phyloP scores from a whole-genome alignment of 2,113 vertebrate species.

The Nibea coibor region DNA sequence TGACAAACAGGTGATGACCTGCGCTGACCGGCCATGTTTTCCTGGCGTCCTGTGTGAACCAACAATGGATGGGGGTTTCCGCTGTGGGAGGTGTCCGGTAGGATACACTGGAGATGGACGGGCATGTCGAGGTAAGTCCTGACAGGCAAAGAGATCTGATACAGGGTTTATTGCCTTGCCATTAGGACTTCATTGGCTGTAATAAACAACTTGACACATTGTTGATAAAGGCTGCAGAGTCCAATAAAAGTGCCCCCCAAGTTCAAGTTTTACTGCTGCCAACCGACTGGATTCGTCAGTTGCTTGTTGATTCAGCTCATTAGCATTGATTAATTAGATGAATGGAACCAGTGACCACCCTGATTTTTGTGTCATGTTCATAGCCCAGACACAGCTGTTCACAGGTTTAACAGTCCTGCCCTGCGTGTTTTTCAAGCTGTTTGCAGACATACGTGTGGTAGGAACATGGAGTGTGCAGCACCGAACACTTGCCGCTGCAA shows the following conservation, averaged over 20 bases:
- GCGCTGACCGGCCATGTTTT: slow-evolving; percentile 75
- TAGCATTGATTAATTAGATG: not conserved
- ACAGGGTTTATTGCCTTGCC: too few species aligned
- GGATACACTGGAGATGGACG: slow-evolving; percentile 83
- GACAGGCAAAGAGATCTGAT: too few species aligned
- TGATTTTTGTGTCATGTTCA: not conserved
- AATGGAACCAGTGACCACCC: not conserved
- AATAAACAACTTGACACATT: too few species aligned
- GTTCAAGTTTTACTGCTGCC: too few species aligned
- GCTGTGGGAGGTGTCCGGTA: slow-evolving; percentile 83
- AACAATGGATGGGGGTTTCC: slow-evolving; percentile 24
- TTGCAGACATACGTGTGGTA: slow-evolving; percentile 78
- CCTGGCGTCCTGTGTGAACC: slow-evolving; percentile 75
- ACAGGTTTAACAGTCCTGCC: not conserved
- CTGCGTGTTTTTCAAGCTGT: slow-evolving; percentile 71
- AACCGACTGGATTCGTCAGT: too few species aligned
- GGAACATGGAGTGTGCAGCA: slow-evolving; percentile 81
- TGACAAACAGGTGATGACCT: not conserved
- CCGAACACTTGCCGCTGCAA: slow-evolving; percentile 83
- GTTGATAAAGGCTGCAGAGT: too few species aligned
- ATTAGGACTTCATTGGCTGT: too few species aligned
- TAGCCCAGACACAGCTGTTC: not conserved
- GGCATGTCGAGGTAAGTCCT: slow-evolving; percentile 81
- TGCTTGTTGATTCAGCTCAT: too few species aligned
- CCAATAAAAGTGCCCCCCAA: too few species aligned